Percentiles rank a stretch among this genome's conserved stretches.
These are phyloP conservation scores for Sphaeridia pumilis DNA, from an alignment of 2,888 invertebrate genomes.

Conservation along the genomic window DNA sequence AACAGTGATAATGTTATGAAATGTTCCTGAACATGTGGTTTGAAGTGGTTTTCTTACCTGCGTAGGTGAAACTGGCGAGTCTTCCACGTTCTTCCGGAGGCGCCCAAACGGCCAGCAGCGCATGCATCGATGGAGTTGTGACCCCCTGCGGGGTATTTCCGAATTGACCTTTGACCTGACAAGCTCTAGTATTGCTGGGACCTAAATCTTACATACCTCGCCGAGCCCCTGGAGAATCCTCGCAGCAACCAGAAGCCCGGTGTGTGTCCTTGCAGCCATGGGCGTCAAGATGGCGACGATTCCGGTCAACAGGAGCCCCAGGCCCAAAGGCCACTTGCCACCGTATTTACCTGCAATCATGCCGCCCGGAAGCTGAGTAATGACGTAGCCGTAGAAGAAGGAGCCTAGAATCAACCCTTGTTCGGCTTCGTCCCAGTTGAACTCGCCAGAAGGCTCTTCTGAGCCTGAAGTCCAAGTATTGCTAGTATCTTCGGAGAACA, in stretches of 20 bases:
- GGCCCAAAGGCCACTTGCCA: slow-evolving; percentile 69
- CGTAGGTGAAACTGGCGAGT: slow-evolving; percentile 36
- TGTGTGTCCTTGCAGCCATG: slow-evolving; percentile 55
- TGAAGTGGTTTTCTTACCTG: slow-evolving; percentile 22
- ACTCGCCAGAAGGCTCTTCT: slow-evolving; percentile 6
- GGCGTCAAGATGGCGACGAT: slow-evolving; percentile 73
- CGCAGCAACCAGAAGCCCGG: slow-evolving; percentile 56
- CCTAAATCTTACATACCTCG: slow-evolving; percentile 43
- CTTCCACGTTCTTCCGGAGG: slow-evolving; percentile 37
- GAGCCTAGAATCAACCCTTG: slow-evolving; percentile 38
- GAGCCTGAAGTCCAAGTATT: too few species aligned
- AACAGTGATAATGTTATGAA: background rate
- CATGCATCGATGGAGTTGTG: slow-evolving; percentile 34
- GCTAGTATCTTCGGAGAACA: background rate
- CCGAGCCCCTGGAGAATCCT: slow-evolving; percentile 71
- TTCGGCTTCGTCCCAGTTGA: slow-evolving; percentile 22
- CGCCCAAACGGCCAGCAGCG: slow-evolving; percentile 38
- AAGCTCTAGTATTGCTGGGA: too few species aligned
- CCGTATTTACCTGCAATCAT: slow-evolving; percentile 66
- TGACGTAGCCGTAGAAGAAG: slow-evolving; percentile 74
- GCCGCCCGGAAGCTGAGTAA: slow-evolving; percentile 75
- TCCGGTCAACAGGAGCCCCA: slow-evolving; percentile 72
- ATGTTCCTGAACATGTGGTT: background rate
- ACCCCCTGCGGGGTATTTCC: slow-evolving; percentile 38
- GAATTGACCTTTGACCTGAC: background rate